Conservation (phyloP, 1,140 invertebrate species). For the Tyrophagus putrescentiae region DNA sequence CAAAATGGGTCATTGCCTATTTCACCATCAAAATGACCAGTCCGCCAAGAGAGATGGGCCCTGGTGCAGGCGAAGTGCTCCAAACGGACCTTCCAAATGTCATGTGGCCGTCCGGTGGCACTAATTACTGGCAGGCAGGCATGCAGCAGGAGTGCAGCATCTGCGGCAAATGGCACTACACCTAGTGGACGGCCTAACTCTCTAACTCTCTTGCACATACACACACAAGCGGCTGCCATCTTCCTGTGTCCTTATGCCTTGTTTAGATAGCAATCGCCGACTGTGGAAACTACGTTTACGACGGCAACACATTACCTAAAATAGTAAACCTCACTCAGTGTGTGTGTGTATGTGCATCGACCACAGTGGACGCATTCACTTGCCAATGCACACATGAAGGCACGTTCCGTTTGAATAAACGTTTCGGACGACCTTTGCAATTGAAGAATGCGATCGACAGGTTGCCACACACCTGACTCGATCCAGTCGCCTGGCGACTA, state of each 20-base stretch:
- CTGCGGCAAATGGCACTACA: constrained; percentile 12
- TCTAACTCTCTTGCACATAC: too few species aligned
- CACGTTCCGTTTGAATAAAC: not conserved
- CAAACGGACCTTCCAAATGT: too few species aligned
- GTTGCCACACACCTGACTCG: not conserved
- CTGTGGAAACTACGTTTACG: constrained; percentile 3
- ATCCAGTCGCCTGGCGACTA: not conserved
- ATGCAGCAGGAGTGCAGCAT: not conserved
- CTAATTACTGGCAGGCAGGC: not conserved
- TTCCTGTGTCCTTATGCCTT: constrained; percentile 15
- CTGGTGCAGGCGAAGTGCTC: not conserved
- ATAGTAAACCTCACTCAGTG: not conserved
- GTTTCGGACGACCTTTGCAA: not conserved
- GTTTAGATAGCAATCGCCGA: constrained; percentile 13
- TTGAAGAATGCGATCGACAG: not conserved
- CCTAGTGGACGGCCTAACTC: not conserved
- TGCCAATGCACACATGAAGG: constrained; percentile 1
- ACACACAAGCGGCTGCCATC: constrained; percentile 9
- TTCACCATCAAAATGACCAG: not conserved
- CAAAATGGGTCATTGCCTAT: not conserved
- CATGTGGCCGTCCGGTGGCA: not conserved
- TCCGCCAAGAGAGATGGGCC: not conserved
- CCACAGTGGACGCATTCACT: constrained; percentile 2
- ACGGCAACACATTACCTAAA: constrained; percentile 13
- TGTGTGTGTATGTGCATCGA: too few species aligned